phyloP scores from a whole-genome alignment of 2,113 vertebrate genomes.

The Sialia sialis region DNA sequence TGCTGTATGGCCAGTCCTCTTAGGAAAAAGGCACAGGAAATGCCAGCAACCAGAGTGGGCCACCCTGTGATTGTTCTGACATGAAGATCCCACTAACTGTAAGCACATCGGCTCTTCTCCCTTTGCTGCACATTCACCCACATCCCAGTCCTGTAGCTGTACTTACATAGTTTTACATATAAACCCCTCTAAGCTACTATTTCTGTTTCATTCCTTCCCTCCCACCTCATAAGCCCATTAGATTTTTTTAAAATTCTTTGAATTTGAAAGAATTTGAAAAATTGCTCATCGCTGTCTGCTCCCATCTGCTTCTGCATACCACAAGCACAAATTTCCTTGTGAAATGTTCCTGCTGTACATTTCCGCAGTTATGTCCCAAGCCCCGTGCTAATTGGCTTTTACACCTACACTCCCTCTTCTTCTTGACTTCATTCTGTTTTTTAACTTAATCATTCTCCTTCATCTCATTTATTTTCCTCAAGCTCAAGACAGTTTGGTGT shows the following conservation, averaged over 20 bases:
- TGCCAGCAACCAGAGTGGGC: not conserved
- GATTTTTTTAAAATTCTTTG: not conserved
- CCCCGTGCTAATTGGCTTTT: not conserved
- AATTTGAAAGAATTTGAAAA: slow-evolving; percentile 14
- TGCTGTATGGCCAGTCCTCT: not conserved
- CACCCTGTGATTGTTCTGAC: not conserved
- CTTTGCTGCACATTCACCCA: not conserved
- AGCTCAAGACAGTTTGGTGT: not conserved
- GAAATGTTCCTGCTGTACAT: slow-evolving; percentile 6
- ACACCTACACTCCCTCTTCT: not conserved
- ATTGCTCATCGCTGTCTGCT: not conserved
- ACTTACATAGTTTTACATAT: not conserved
- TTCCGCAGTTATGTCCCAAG: slow-evolving; percentile 7
- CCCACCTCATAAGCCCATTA: not conserved
- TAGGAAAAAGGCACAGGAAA: not conserved
- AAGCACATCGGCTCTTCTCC: not conserved
- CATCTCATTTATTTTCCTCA: not conserved
- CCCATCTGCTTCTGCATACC: slow-evolving; percentile 25
- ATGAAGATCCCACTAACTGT: not conserved
- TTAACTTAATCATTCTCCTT: not conserved
- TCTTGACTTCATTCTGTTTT: not conserved
- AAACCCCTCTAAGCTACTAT: not conserved
- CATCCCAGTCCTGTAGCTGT: not conserved
- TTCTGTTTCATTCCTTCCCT: not conserved
- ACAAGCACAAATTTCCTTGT: not conserved